Evolutionary conservation across 2,797 vertebrate genomes (phyloP), one percentile per base, ranked within the genome.

Genomic region (Menidia menidia): DNA sequence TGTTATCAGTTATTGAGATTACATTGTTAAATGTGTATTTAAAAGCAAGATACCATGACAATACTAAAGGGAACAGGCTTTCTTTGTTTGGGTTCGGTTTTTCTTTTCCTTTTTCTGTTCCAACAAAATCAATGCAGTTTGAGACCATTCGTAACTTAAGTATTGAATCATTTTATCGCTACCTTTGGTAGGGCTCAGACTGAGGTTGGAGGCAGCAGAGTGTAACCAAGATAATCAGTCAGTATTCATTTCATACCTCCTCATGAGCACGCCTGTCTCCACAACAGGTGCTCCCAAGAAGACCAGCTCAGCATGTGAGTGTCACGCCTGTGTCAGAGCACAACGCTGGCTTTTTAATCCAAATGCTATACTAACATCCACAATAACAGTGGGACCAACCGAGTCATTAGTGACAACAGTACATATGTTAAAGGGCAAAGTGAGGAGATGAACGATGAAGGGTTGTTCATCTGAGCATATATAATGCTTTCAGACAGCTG

Each of bases 1-100:
- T 89, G 82, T 87, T 79, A 64, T 88, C 69, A 80, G 71, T 89
- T 68, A 80, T 89, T 73, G 75, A 80, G 82, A 78, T 76, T n/a
- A 73, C 55, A 71, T 82, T 50, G 83, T 83, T 91, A 81, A 82
- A 75, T 87, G 51, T 84, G 77, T 90, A 81, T 90, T 92, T 83
- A 81, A 87, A 87, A 75, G 56, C 43, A 59, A 77, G 64, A 60
- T 80, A 63, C 80, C 75, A 80, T 57, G 58, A 65, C 33, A 77
- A 41, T 77, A 71, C 61, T 76, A 82, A 85, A 88, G 70, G 64
- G 69, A 83, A 66, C 68, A 57, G 64, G 53, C 45, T 83, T 83
- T 41, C 19, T 41, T 31, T 19, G 2, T 16, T 60, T 32, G 0
- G 44, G 3, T 75, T 51, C 2, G 25, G 25, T 62, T 66, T 71